Evolutionary conservation across 2,113 vertebrate genomes (phyloP).

Genomic region (Esox niger): DNA sequence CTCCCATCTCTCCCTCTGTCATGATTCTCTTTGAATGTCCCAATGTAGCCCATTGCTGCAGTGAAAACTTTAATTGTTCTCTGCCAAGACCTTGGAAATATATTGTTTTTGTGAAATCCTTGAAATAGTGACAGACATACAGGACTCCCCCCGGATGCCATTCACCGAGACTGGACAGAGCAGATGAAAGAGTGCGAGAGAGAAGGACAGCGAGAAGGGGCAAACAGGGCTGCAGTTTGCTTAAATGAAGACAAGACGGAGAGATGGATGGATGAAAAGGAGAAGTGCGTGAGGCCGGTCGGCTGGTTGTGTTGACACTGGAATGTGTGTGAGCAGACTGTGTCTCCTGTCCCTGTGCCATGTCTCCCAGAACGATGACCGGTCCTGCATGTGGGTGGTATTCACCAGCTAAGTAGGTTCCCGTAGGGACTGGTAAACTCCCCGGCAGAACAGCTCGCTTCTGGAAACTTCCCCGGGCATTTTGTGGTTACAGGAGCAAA

Average conservation of each 20-base stretch:
- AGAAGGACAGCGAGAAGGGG: background rate
- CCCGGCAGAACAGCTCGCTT: too few species aligned
- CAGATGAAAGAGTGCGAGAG: background rate
- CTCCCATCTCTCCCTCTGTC: constrained; percentile 16
- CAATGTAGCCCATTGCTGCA: constrained; percentile 45
- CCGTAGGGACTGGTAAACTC: constrained; percentile 15
- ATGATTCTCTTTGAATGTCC: constrained; percentile 30
- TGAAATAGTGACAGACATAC: constrained; percentile 10
- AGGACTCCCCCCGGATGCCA: background rate
- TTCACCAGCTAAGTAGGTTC: constrained; percentile 22
- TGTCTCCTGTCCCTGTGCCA: constrained; percentile 30
- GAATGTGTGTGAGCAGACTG: constrained; percentile 17
- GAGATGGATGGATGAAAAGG: background rate
- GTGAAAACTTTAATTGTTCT: constrained; percentile 71
- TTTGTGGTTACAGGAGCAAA: too few species aligned
- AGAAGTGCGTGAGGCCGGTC: background rate
- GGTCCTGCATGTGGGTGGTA: constrained; percentile 41
- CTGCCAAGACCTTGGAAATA: constrained; percentile 58
- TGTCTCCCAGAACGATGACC: background rate
- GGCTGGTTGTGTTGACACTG: background rate
- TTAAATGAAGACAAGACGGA: background rate
- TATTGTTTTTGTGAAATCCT: constrained; percentile 17
- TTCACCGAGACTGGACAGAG: background rate
- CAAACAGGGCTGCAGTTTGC: background rate
- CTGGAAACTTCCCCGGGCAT: too few species aligned